Evolutionary conservation across 2,113 vertebrate species (phyloP).

Genomic region (Girardinichthys multiradiatus): DNA sequence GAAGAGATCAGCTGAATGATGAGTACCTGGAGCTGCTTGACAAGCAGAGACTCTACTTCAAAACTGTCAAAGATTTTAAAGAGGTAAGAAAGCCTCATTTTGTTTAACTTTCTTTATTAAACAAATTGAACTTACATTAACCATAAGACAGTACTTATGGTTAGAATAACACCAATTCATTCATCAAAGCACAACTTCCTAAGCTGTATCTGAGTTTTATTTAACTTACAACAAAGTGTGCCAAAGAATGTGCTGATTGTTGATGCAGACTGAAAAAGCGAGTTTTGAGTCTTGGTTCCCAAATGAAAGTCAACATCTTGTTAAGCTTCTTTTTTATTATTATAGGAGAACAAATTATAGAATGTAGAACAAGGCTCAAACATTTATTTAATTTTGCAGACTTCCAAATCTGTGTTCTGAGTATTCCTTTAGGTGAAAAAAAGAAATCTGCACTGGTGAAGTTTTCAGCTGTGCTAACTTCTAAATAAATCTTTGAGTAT

Average conservation of each 20-base stretch:
- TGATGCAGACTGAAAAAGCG: background rate
- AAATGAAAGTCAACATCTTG: background rate
- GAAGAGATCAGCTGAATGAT: slow-evolving; percentile 95
- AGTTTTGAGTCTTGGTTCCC: background rate
- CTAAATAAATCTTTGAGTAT: background rate
- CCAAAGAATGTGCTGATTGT: background rate
- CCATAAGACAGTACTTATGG: too few species aligned
- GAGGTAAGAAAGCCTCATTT: slow-evolving; percentile 83
- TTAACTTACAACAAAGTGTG: background rate
- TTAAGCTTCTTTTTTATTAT: background rate
- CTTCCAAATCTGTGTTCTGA: too few species aligned
- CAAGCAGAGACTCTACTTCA: slow-evolving; percentile 96
- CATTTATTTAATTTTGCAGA: background rate
- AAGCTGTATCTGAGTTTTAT: too few species aligned
- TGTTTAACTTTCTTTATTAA: background rate
- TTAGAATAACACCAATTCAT: too few species aligned
- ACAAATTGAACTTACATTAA: too few species aligned
- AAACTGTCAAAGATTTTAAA: slow-evolving; percentile 99
- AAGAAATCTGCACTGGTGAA: background rate
- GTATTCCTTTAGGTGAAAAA: background rate
- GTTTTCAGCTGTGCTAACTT: background rate
- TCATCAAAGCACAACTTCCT: too few species aligned
- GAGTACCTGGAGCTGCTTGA: slow-evolving; percentile 96
- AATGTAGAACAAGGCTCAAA: background rate
- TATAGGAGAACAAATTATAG: background rate